These are phyloP conservation scores for Lordiphosa clarofinis DNA, from an alignment of 1,140 invertebrate genomes.

Conservation along the genomic window DNA sequence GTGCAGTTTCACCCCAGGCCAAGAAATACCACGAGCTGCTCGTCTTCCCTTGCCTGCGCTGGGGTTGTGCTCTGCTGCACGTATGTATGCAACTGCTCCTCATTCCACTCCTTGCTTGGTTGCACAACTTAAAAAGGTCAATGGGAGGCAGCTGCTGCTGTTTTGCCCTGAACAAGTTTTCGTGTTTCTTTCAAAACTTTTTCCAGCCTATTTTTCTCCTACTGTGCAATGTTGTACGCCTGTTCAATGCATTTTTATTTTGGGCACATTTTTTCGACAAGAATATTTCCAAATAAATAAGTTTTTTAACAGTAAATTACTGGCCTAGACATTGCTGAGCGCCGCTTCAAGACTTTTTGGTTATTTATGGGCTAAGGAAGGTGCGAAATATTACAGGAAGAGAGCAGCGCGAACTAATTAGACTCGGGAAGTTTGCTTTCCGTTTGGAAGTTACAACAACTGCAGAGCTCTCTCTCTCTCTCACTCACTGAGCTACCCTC, in stretches of 20 bases:
- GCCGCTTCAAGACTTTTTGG: slow-evolving; percentile 23
- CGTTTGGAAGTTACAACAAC: slow-evolving; percentile 31
- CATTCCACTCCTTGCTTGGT: slow-evolving; percentile 33
- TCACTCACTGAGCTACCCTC: slow-evolving; percentile 37
- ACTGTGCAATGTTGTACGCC: slow-evolving; percentile 44
- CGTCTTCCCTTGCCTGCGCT: background rate
- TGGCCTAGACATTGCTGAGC: slow-evolving; percentile 11
- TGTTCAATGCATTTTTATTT: slow-evolving; percentile 68
- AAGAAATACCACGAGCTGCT: background rate
- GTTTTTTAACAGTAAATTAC: no score
- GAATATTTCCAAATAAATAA: slow-evolving; percentile 12
- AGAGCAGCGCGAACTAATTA: slow-evolving; percentile 39
- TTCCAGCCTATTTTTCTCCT: slow-evolving; percentile 16
- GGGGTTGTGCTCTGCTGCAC: slow-evolving; percentile 4
- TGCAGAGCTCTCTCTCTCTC: slow-evolving; percentile 16
- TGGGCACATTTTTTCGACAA: slow-evolving; percentile 47
- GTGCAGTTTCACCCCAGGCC: slow-evolving; percentile 11
- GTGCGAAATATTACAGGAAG: background rate
- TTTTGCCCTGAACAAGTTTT: background rate
- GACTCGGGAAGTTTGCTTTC: slow-evolving; percentile 57
- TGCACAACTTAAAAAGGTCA: slow-evolving; percentile 61
- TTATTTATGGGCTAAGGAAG: slow-evolving; percentile 27
- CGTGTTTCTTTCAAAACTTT: no score
- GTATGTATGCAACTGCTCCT: slow-evolving; percentile 5
- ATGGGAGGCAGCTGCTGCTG: slow-evolving; percentile 20